A percentile compares a stretch with the other conserved stretches of the same genome.
phyloP scores from a whole-genome alignment of 2,888 invertebrate genomes.

The Horisme vitalbata region DNA sequence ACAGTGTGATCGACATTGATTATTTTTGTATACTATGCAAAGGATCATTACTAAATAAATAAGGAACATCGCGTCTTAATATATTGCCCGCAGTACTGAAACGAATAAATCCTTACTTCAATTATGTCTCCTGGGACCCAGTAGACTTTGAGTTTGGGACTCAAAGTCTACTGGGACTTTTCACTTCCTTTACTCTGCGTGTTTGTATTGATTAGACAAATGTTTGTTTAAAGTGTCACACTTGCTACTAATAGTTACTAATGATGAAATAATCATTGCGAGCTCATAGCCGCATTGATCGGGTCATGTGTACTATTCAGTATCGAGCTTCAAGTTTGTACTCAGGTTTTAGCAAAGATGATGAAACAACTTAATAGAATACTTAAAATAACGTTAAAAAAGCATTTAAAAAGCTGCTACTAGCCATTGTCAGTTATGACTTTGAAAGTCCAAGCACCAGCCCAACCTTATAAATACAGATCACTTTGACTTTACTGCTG shows the following conservation, averaged over 20 bases:
- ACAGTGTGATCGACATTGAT: no score
- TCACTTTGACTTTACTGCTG: slow-evolving; percentile 33
- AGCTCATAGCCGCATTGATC: slow-evolving; percentile 1
- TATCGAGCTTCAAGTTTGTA: neutral
- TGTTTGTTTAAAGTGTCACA: slow-evolving; percentile 21
- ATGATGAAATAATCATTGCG: slow-evolving; percentile 5
- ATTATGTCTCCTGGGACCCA: slow-evolving; percentile 70
- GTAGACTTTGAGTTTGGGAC: no score
- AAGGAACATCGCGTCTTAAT: slow-evolving; percentile 4
- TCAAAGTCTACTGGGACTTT: no score
- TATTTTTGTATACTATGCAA: no score
- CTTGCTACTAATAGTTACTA: slow-evolving; percentile 1
- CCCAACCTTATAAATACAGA: slow-evolving; percentile 25
- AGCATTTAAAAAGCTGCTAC: neutral
- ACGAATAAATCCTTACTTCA: slow-evolving; percentile 76
- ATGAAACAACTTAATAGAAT: neutral
- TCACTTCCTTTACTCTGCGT: no score
- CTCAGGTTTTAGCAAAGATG: no score
- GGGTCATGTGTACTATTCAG: neutral
- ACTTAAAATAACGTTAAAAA: neutral
- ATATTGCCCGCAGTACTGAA: slow-evolving; percentile 39
- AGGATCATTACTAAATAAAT: no score
- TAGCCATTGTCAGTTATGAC: neutral
- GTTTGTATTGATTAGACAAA: slow-evolving; percentile 30
- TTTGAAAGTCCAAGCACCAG: slow-evolving; percentile 9